Base-by-base conservation (phyloP, 1,140 invertebrate genomes). In the Stratiolaelaps scimitus region DNA sequence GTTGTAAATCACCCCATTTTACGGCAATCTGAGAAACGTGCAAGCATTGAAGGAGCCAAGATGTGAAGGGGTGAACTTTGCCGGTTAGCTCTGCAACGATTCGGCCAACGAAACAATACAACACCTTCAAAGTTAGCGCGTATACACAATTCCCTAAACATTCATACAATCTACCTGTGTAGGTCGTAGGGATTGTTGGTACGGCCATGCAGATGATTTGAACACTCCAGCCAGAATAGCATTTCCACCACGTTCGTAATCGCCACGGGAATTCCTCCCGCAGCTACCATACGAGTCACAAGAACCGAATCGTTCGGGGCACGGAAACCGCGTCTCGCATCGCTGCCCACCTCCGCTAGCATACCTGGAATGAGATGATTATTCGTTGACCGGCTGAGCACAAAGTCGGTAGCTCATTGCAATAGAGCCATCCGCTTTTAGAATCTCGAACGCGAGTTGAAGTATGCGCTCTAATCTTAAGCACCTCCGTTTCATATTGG, bases 161-260 rank as follows among this genome's bases (percentile, higher is more conserved):
- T n/a, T n/a, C n/a, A n/a, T n/a, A n/a, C n/a, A n/a, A n/a, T 34
- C 68, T 23, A 43, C 65, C 86, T 80, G 1, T 83, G 86, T 0
- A 83, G 84, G 69, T 94, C 84, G 73, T 95, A 95, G 0, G 92
- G 88, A 77, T 97, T 97, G 29, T 82, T 83, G 0, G 89, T 88
- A 44, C 76, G 73, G 0, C 90, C 93, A 72, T 92, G 87, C 6
- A 96, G 78, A 19, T 81, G 83, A 75, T 97, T 97, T 53, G 81
- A 81, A 7, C 85, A 86, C 76, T 96, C 92, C 84, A 87, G 92
- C 75, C 85, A 82, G 29, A 84, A 73, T 70, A 84, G 85, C 68
- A 89, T 82, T 30, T 95, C 93, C 73, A 88, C 89, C 48, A 93
- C 75, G 77, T 89, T 89, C 1, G 88, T 89, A 0, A 88, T 81